A percentile compares a stretch with the other conserved stretches of the same genome.
phyloP scores from a whole-genome alignment of 2,113 vertebrate genomes.

The Indicator maculatus region DNA sequence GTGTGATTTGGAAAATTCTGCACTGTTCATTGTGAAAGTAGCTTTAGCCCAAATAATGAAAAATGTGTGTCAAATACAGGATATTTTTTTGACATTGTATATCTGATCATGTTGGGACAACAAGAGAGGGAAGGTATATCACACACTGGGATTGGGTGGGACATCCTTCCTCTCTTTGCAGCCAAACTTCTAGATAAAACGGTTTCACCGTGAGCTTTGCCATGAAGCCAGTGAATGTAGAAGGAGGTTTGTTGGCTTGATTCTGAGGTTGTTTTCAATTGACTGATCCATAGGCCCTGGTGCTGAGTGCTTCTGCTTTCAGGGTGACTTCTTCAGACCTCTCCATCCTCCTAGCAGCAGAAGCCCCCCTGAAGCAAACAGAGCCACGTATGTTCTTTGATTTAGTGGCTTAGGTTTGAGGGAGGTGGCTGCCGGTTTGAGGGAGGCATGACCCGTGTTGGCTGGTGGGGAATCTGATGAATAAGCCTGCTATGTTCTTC shows the following conservation, averaged over 20 bases:
- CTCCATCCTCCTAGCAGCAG: background rate
- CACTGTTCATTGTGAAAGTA: background rate
- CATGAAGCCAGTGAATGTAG: background rate
- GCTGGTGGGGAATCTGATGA: background rate
- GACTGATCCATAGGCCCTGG: background rate
- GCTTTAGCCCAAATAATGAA: background rate
- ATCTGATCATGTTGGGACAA: background rate
- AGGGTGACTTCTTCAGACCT: background rate
- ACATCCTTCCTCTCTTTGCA: background rate
- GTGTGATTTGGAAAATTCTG: background rate
- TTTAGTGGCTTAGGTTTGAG: background rate
- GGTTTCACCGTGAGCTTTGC: background rate
- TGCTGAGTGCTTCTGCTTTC: background rate
- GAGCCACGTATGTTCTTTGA: background rate
- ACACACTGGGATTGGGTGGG: fast-evolving
- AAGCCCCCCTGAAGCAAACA: background rate
- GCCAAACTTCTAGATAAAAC: background rate
- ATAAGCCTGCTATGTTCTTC: background rate
- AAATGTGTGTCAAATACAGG: background rate
- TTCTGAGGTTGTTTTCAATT: background rate
- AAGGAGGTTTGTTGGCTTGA: background rate
- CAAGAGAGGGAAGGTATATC: background rate
- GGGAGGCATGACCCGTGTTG: background rate
- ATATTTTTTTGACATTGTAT: background rate
- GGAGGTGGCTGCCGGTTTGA: no score